These are phyloP conservation scores for Aurelia coerulea DNA, from an alignment of 30 jellyfish, hydroid and myxozoan species.

Conservation along the genomic window DNA sequence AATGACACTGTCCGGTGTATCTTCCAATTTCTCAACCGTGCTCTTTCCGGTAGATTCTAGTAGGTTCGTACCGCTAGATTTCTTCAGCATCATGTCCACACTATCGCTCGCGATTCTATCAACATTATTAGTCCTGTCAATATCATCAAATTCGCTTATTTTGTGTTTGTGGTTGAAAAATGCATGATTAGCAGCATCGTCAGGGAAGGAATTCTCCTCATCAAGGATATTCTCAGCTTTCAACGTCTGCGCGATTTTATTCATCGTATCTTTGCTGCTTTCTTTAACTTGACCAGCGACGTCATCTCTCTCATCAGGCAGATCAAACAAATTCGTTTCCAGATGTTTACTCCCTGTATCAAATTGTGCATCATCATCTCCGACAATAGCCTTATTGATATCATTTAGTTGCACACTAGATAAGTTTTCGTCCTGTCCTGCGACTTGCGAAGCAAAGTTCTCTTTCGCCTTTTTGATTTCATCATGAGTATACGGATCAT, in stretches of 20 bases:
- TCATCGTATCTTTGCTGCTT: constrained; percentile 49
- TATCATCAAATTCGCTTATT: background rate
- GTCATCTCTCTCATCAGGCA: constrained; percentile 61
- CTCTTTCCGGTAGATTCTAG: too few relatives aligned
- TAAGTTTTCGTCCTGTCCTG: constrained; percentile 34
- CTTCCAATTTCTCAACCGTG: too few relatives aligned
- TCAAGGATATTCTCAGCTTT: constrained; percentile 42
- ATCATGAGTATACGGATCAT: constrained; percentile 1
- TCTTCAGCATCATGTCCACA: background rate
- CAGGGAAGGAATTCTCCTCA: constrained; percentile 50
- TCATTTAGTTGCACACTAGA: constrained; percentile 50
- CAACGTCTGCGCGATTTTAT: constrained; percentile 31
- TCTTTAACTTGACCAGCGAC: constrained; percentile 34
- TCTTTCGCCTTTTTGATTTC: constrained; percentile 44
- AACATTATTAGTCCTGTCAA: background rate
- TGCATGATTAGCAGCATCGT: constrained; percentile 24
- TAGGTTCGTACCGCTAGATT: background rate
- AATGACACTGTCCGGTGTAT: background rate
- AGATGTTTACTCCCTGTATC: constrained; percentile 19
- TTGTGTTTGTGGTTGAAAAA: constrained; percentile 10
- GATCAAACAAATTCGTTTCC: constrained; percentile 37
- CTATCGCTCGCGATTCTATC: constrained; percentile 10
- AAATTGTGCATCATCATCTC: constrained; percentile 45
- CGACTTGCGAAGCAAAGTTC: constrained; percentile 33
- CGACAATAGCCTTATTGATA: constrained; percentile 20